phyloP scores from a whole-genome alignment of 1,140 invertebrate genomes.

The Rhyzopertha dominica region DNA sequence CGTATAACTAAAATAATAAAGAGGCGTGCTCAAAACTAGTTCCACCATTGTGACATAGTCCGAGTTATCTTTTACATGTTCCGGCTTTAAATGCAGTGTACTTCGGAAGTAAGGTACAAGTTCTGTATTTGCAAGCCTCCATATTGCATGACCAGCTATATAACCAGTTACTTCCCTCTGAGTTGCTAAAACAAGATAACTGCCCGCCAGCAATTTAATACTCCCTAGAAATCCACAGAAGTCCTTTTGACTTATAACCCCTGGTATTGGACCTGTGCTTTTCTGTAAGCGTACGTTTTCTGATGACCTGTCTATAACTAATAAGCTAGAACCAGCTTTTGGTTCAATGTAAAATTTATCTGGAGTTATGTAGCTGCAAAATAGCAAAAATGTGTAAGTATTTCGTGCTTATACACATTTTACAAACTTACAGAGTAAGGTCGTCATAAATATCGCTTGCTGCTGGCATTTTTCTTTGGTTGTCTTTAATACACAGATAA shows the following conservation, averaged over 20 bases:
- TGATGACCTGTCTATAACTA: constrained; percentile 67
- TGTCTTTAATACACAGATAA: too few relatives aligned
- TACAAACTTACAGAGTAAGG: constrained; percentile 57
- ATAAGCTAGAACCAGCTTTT: constrained; percentile 53
- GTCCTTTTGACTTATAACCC: constrained; percentile 58
- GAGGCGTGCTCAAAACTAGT: constrained; percentile 35
- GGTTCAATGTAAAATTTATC: constrained; percentile 72
- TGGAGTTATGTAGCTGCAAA: constrained; percentile 61
- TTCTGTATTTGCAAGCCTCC: constrained; percentile 76
- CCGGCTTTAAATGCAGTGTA: constrained; percentile 75
- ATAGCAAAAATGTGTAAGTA: constrained; percentile 9
- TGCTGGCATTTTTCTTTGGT: too few relatives aligned
- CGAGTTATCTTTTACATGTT: constrained; percentile 59
- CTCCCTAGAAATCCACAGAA: constrained; percentile 89
- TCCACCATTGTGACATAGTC: constrained; percentile 39
- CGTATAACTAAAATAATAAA: constrained; percentile 53
- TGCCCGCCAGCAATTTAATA: constrained; percentile 78
- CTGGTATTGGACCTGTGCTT: constrained; percentile 56
- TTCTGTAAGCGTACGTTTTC: constrained; percentile 62
- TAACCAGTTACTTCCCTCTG: constrained; percentile 78
- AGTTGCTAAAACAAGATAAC: constrained; percentile 88
- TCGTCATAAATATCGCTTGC: constrained; percentile 58
- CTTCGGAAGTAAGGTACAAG: constrained; percentile 83
- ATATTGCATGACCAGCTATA: constrained; percentile 81
- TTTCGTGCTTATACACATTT: constrained; percentile 9